These are phyloP conservation scores for Eufriesea mexicana DNA, from an alignment of 1,140 invertebrate genomes.

Conservation along the genomic window DNA sequence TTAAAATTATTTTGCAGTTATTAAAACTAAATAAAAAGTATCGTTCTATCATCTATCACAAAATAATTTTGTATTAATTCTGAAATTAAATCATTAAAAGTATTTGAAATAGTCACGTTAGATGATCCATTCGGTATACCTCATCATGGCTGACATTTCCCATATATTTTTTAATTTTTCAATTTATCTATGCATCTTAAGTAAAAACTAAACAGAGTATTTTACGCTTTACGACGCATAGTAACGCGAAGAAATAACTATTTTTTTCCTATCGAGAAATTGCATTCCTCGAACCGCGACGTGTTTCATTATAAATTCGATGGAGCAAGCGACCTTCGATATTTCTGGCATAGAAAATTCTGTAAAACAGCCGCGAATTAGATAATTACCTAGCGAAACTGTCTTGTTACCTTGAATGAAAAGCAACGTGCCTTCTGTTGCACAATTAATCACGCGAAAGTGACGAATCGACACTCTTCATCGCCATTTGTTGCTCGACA, in stretches of 20 bases:
- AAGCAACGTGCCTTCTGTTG: neutral
- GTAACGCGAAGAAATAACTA: neutral
- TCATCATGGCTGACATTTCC: neutral
- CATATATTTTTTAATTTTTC: neutral
- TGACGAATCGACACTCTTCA: neutral
- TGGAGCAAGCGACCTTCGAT: conserved; percentile 38
- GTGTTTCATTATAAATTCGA: conserved; percentile 50
- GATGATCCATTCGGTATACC: neutral
- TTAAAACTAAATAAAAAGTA: no score
- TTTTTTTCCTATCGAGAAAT: neutral
- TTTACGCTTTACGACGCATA: neutral
- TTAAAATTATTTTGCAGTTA: no score
- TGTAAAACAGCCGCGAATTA: conserved; percentile 7
- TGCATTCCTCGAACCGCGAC: neutral
- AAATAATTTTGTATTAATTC: no score
- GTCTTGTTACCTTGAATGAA: neutral
- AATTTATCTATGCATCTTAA: neutral
- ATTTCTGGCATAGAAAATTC: conserved; percentile 26
- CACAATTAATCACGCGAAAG: conserved; percentile 23
- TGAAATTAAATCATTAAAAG: no score
- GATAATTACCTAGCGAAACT: conserved; percentile 30
- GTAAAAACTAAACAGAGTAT: neutral
- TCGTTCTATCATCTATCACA: no score
- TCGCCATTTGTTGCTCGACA: neutral
- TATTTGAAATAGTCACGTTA: neutral